phyloP scores from a whole-genome alignment of 1,140 invertebrate genomes.

The Hesperophylax magnus region DNA sequence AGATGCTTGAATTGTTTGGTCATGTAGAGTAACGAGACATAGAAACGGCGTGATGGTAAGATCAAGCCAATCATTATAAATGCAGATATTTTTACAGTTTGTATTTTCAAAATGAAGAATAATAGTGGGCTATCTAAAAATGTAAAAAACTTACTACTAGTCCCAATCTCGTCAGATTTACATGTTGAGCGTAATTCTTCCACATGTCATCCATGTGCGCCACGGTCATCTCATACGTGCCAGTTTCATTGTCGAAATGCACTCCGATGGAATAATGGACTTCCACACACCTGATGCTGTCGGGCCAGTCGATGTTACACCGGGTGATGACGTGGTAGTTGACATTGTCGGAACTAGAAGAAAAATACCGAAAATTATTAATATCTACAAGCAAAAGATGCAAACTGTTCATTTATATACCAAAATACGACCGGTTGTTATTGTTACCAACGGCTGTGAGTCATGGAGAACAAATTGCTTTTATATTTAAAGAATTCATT shows the following conservation, averaged over 20 bases:
- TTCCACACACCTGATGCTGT: conserved; percentile 30
- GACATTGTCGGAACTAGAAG: conserved; percentile 47
- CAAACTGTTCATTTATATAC: no score
- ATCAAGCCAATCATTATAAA: no score
- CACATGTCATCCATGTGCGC: conserved; percentile 50
- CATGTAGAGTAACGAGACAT: no score
- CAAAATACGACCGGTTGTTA: no score
- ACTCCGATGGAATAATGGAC: conserved; percentile 48
- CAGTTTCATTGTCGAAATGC: conserved; percentile 40
- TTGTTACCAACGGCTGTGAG: no score
- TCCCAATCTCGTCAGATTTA: conserved; percentile 18
- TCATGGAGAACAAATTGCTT: no score
- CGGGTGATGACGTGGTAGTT: conserved; percentile 39
- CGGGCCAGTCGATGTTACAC: conserved; percentile 44
- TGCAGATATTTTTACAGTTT: neutral
- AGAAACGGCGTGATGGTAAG: no score
- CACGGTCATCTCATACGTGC: conserved; percentile 43
- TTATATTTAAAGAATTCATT: no score
- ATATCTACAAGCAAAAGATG: no score
- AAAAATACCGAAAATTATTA: no score
- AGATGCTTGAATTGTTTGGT: no score
- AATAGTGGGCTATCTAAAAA: no score
- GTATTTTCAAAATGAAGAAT: neutral
- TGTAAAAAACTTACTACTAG: conserved; percentile 14
- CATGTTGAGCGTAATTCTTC: neutral